These are phyloP conservation scores for Drosophila nigromelanica DNA, from an alignment of 1,140 invertebrate species.

Conservation along the genomic window DNA sequence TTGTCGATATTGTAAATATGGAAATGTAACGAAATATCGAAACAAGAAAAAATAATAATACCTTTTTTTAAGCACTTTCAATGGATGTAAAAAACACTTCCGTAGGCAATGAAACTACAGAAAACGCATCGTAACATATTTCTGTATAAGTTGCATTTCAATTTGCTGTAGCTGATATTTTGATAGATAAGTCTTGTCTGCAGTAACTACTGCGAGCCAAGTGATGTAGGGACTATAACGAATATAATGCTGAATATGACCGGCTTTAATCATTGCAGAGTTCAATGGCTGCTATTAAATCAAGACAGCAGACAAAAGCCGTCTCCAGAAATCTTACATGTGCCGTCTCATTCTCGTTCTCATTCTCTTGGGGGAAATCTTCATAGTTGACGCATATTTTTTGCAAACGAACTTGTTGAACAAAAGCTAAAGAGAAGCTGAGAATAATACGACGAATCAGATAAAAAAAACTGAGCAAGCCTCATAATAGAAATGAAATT, in stretches of 20 bases:
- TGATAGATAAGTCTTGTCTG: conserved; percentile 8
- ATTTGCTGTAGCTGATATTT: conserved; percentile 36
- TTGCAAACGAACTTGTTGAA: not conserved
- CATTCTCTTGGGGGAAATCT: conserved; percentile 7
- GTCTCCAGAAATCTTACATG: not conserved
- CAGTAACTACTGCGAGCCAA: not conserved
- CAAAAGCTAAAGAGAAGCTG: conserved; percentile 12
- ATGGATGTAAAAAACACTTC: too few relatives aligned
- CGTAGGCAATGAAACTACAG: too few relatives aligned
- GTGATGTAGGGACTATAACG: conserved; percentile 21
- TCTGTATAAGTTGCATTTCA: conserved; percentile 18
- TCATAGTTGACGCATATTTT: conserved; percentile 11
- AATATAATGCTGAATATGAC: conserved; percentile 23
- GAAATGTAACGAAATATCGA: too few relatives aligned
- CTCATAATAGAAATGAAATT: conserved; percentile 9
- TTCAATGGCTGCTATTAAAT: conserved; percentile 10
- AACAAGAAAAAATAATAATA: too few relatives aligned
- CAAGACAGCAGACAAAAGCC: conserved; percentile 13
- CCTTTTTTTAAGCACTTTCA: too few relatives aligned
- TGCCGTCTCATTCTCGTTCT: not conserved
- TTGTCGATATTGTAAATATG: too few relatives aligned
- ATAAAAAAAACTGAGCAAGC: conserved; percentile 7
- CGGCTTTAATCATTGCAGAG: conserved; percentile 2
- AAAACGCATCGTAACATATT: too few relatives aligned
- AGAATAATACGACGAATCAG: not conserved